Conservation (phyloP, 2,113 vertebrate genomes). For the Dascyllus trimaculatus region DNA sequence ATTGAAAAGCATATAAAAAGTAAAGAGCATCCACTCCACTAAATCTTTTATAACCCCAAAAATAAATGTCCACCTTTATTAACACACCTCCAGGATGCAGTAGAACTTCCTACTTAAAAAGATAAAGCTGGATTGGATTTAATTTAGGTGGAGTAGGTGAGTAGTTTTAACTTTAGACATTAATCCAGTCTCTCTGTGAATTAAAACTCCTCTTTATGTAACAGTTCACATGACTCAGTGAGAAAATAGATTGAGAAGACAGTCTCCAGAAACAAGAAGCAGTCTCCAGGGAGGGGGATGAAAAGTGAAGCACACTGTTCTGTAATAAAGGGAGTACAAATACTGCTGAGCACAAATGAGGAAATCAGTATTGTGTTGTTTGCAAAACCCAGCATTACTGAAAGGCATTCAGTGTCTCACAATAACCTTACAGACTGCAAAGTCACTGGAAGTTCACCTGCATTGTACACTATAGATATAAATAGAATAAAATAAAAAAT, state of each 20-base stretch:
- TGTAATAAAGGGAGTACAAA: too few species aligned
- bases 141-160: background rate
- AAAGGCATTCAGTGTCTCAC: too few species aligned
- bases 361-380: too few species aligned
- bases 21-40: background rate
- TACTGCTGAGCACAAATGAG: too few species aligned
- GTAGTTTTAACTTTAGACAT: slow-evolving; percentile 23
- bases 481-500: too few species aligned
- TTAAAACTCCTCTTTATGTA: slow-evolving; percentile 1
- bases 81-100: slow-evolving; percentile 1
- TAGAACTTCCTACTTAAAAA: background rate
- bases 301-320: too few species aligned
- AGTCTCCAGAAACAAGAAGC: too few species aligned
- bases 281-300: too few species aligned
- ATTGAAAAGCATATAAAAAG: background rate
- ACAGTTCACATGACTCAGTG: background rate
- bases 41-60: background rate
- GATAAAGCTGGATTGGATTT: slow-evolving; percentile 11
- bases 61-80: slow-evolving; percentile 9
- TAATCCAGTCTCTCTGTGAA: slow-evolving; percentile 14
- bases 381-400: too few species aligned
- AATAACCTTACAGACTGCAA: too few species aligned
- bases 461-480: too few species aligned
- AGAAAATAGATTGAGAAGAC: slow-evolving; percentile 2
- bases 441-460: too few species aligned